Conservation (phyloP, 2,797 vertebrate species). For the Emydoidea blandingii region DNA sequence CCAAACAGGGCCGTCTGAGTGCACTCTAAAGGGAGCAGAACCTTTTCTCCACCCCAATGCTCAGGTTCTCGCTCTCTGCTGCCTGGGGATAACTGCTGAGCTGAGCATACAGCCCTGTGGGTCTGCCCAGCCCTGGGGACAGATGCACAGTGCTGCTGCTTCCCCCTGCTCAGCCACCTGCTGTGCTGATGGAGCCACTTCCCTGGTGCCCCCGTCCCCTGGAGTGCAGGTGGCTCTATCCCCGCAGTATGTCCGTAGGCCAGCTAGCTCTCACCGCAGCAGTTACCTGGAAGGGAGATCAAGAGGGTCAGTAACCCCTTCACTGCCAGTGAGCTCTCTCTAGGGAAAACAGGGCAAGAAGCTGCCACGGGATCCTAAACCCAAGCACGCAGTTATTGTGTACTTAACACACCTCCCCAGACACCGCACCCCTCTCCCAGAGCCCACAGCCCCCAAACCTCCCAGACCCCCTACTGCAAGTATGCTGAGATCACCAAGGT, state of each 20-base stretch:
- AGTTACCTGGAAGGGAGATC: constrained; percentile 54
- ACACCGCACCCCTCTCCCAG: too few species aligned
- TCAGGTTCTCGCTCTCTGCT: background rate
- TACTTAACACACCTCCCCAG: too few species aligned
- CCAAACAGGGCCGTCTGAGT: background rate
- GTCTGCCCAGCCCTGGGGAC: background rate
- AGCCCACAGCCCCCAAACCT: too few species aligned
- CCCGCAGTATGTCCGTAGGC: fast-evolving
- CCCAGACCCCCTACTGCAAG: fast-evolving
- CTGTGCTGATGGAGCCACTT: background rate
- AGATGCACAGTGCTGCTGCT: background rate
- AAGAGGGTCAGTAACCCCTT: background rate
- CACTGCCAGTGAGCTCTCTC: fast-evolving
- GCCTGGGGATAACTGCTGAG: background rate
- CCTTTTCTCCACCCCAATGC: background rate
- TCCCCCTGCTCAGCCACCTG: background rate
- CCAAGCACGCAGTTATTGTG: background rate
- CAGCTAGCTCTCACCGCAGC: constrained; percentile 44
- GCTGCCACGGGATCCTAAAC: background rate
- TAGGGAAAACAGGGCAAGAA: background rate
- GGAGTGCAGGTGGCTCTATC: background rate
- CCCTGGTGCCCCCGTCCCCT: background rate
- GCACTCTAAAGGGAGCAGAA: background rate
- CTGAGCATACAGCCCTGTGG: background rate
- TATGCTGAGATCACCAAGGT: fast-evolving